Conservation (phyloP, 2,888 invertebrate genomes). For the Tipula vernalis region DNA sequence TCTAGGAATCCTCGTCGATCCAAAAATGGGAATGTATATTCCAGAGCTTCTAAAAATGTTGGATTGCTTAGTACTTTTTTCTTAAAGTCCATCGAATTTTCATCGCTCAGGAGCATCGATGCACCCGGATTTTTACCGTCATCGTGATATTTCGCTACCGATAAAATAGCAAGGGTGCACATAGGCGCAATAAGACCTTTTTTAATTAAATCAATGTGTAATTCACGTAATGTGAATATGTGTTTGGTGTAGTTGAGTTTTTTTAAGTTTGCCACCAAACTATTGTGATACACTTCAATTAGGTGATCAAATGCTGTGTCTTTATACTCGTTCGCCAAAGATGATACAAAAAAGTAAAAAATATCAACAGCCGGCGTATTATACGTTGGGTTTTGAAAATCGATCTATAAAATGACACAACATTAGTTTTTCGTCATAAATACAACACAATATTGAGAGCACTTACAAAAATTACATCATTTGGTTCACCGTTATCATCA, state of each 20-base stretch:
- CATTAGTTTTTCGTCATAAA: background rate
- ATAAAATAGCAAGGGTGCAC: background rate
- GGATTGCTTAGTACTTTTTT: background rate
- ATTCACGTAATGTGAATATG: background rate
- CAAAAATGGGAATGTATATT: background rate
- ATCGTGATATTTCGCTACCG: background rate
- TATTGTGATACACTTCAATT: background rate
- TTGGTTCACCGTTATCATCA: background rate
- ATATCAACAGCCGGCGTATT: background rate
- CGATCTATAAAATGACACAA: background rate
- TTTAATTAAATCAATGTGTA: background rate
- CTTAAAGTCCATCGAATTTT: background rate
- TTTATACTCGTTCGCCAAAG: background rate
- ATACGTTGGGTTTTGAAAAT: background rate
- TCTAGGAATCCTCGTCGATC: background rate
- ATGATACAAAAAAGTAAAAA: background rate
- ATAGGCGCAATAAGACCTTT: background rate
- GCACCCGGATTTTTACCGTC: background rate
- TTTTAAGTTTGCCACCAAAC: background rate
- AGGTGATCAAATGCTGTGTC: background rate
- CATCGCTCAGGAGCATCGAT: background rate
- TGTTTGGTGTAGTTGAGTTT: background rate
- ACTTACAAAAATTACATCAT: slow-evolving; percentile 5
- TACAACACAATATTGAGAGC: background rate
- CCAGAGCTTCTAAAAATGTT: background rate